Evolutionary conservation across 2,113 vertebrate species (phyloP).

Genomic region (Xyrauchen texanus): DNA sequence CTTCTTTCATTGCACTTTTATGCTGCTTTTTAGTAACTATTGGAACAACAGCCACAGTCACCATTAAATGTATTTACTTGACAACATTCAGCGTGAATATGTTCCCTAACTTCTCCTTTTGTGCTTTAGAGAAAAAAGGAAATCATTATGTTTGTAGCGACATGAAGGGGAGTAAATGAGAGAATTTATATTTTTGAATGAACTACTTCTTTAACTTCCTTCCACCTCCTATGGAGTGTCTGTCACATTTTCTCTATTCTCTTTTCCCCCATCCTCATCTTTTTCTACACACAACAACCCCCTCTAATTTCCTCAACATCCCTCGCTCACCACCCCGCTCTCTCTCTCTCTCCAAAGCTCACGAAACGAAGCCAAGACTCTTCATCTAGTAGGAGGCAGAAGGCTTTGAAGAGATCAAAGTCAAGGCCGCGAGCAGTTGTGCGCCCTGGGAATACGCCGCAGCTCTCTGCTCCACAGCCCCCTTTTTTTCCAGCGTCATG

Average conservation of each 20-base stretch:
- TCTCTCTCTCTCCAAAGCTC: slow-evolving; percentile 75
- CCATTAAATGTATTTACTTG: too few species aligned
- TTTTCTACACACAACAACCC: slow-evolving; percentile 69
- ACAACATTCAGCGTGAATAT: too few species aligned
- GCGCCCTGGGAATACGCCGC: slow-evolving; percentile 98
- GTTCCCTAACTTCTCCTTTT: too few species aligned
- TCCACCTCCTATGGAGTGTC: not conserved
- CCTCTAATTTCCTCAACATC: slow-evolving; percentile 27
- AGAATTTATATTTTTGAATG: too few species aligned
- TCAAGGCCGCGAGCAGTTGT: slow-evolving; percentile 99
- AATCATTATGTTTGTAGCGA: too few species aligned
- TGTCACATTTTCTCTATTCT: not conserved
- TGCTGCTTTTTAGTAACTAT: too few species aligned
- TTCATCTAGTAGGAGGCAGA: slow-evolving; percentile 98
- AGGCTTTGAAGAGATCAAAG: slow-evolving; percentile 99
- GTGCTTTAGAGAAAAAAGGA: too few species aligned
- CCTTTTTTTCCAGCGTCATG: slow-evolving; percentile 92
- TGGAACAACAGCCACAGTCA: too few species aligned
- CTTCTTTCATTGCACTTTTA: too few species aligned
- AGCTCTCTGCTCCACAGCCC: slow-evolving; percentile 97
- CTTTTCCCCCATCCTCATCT: slow-evolving; percentile 23
- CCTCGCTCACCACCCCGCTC: slow-evolving; percentile 21
- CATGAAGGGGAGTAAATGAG: too few species aligned
- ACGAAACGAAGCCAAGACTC: slow-evolving; percentile 96
- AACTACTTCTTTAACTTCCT: not conserved